These are phyloP conservation scores for Champsocephalus gunnari DNA, from an alignment of 2,797 vertebrate genomes.

Conservation along the genomic window DNA sequence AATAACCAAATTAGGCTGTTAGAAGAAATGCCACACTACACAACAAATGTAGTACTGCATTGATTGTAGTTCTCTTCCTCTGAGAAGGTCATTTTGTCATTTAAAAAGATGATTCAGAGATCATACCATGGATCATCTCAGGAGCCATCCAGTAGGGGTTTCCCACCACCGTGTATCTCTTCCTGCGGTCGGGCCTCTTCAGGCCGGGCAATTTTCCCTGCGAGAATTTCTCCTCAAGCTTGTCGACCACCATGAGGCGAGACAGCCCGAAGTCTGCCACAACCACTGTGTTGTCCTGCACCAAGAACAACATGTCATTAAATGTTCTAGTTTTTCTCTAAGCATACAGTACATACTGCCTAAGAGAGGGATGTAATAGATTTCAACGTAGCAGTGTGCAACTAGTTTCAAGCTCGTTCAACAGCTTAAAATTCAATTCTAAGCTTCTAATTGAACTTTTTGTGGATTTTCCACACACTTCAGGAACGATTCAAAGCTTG, in stretches of 20 bases:
- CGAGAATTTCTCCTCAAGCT: conserved; percentile 82
- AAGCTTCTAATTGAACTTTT: background rate
- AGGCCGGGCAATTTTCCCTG: conserved; percentile 87
- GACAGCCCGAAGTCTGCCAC: conserved; percentile 97
- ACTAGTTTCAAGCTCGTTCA: background rate
- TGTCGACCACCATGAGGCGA: conserved; percentile 94
- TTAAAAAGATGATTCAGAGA: background rate
- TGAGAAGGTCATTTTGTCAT: background rate
- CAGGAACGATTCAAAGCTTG: background rate
- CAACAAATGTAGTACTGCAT: background rate
- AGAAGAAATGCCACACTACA: background rate
- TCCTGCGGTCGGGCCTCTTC: conserved; percentile 93
- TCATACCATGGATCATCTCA: conserved; percentile 97
- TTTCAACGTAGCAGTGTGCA: background rate
- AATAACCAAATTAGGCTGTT: conserved; percentile 7
- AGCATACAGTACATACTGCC: background rate
- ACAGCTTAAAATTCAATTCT: conserved; percentile 11
- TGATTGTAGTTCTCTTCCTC: background rate
- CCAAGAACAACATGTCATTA: background rate
- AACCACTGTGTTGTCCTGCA: conserved; percentile 94
- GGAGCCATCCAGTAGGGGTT: conserved; percentile 99
- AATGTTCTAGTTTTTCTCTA: background rate
- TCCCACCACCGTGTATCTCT: conserved; percentile 98
- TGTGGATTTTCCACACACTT: background rate
- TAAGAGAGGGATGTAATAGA: background rate